Evolutionary conservation across 2,113 vertebrate genomes (phyloP).

Genomic region (Spilogale gracilis): DNA sequence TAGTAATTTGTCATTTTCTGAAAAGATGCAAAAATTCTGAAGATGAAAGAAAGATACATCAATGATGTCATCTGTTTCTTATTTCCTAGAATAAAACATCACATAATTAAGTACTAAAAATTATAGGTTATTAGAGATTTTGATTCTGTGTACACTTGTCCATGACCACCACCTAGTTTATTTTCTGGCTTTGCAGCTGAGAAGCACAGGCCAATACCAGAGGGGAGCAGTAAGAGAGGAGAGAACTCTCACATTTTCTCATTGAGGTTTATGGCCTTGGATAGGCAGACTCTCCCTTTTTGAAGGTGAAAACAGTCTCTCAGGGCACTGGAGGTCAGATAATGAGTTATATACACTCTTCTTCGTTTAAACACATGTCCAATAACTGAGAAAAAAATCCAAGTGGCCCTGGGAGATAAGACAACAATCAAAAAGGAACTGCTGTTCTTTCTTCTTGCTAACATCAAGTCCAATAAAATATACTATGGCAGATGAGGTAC

Average conservation of each 20-base stretch:
- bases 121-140: slow-evolving; percentile 78
- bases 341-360: slow-evolving; percentile 37
- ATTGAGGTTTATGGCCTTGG: background rate
- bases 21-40: slow-evolving; percentile 87
- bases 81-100: slow-evolving; percentile 83
- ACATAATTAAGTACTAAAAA: slow-evolving; percentile 84
- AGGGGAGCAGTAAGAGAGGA: slow-evolving; percentile 21
- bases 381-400: slow-evolving; percentile 46
- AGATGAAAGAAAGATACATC: slow-evolving; percentile 87
- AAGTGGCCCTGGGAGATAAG: slow-evolving; percentile 46
- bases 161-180: slow-evolving; percentile 67
- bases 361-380: background rate
- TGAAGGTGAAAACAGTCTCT: background rate
- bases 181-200: slow-evolving; percentile 72
- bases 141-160: slow-evolving; percentile 76
- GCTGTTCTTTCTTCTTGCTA: background rate
- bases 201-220: slow-evolving; percentile 44
- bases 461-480: background rate
- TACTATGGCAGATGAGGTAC: background rate
- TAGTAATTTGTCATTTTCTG: slow-evolving; percentile 85
- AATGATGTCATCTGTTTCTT: slow-evolving; percentile 83
- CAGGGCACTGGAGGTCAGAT: background rate
- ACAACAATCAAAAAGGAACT: slow-evolving; percentile 34
- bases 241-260: background rate
- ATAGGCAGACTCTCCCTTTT: background rate